These are phyloP conservation scores for Mixornis gularis DNA, from an alignment of 2,113 vertebrate genomes.

Conservation along the genomic window DNA sequence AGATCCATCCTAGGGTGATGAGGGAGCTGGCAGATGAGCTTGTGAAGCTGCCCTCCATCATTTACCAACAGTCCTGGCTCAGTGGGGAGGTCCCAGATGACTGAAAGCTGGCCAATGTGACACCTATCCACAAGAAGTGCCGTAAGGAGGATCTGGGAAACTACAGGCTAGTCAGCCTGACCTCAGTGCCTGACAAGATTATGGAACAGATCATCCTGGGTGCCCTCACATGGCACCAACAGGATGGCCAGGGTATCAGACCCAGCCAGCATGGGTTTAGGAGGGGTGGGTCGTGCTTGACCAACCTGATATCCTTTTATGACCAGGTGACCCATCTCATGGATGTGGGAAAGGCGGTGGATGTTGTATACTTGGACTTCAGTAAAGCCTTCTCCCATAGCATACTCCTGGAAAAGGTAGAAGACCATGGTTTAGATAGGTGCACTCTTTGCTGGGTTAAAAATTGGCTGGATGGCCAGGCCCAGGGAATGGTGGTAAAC, in stretches of 20 bases:
- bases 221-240: no score
- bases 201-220: neutral
- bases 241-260: neutral
- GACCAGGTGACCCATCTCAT: neutral
- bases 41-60: neutral
- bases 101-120: neutral
- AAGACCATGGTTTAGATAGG: neutral
- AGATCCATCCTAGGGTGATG: neutral
- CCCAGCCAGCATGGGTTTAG: neutral
- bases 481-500: neutral
- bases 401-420: neutral
- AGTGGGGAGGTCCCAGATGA: neutral
- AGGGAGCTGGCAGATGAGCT: neutral
- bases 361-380: neutral
- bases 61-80: neutral
- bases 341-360: neutral
- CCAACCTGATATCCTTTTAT: neutral
- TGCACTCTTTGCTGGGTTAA: neutral
- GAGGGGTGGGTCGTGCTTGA: neutral
- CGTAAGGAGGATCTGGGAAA: neutral
- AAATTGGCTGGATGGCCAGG: neutral
- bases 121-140: neutral
- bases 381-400: neutral
- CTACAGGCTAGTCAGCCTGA: neutral
- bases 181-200: neutral